Evolutionary conservation across 2,888 invertebrate species (phyloP), one percentile per base, ranked within the genome.

Genomic region (Kuschelorhynchus macadamiae): DNA sequence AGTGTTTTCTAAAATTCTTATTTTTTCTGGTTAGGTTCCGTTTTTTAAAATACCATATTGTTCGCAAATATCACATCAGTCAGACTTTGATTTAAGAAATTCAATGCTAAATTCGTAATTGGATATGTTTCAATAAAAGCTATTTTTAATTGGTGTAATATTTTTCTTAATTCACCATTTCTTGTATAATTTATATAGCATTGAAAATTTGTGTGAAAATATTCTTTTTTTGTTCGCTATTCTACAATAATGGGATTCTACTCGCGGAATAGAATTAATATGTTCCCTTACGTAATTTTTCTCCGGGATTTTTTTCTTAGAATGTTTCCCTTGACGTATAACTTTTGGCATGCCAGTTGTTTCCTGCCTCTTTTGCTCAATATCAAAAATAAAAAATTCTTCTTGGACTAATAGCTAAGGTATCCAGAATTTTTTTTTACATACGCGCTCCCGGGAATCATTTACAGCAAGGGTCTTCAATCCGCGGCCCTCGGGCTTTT

Each of bases 51-150:
- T 25, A 25, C 25, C 4, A 25, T 47, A 47, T 12, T 47, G 2
- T 20, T 47, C 47, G 20, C 47, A 47, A n/a, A 18, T 47, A 12
- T 47, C 20, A 18, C 47, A 47, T 4, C 47, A 1, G 18, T 47
- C 47, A 17, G 14, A 17, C 20, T 49, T 49, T 9, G 49, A 17
- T 21, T 49, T 49, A 8, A 12, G 14, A 49, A 49, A 49, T 7
- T 25, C 47, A 3, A 47, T 47, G 20, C 20, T 47, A 47, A 47
- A 47, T 12, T 47, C 18, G 11, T 47, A 47, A 18, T 47, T 47
- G 25, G 20, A 47, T 1, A 47, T 47, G 20, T 20, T 9, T 12
- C 18, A 1, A 47, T 47, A 47, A 18, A 8, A 20, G 20, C 18
- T 14, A 2, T 18, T 9, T 47, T 47, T 18, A 12, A 47, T 21